These are phyloP conservation scores for Lithophane leautieri DNA, from an alignment of 2,888 invertebrate genomes.

Conservation along the genomic window DNA sequence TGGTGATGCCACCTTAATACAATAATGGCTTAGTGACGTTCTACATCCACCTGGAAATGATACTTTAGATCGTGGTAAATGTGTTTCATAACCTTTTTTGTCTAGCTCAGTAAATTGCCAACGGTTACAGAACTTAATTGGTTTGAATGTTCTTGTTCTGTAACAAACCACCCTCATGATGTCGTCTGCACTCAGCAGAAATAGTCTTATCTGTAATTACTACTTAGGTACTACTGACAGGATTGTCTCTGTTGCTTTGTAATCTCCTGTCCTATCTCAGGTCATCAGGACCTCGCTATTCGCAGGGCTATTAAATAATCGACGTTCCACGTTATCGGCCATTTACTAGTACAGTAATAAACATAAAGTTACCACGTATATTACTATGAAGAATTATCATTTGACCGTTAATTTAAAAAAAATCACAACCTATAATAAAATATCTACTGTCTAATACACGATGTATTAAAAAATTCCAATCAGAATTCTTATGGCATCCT, in stretches of 20 bases:
- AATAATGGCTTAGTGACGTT: background rate
- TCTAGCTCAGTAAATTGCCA: background rate
- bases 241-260: background rate
- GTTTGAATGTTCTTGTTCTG: background rate
- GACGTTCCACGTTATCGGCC: background rate
- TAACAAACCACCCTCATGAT: background rate
- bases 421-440: background rate
- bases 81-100: background rate
- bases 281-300: background rate
- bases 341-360: slow-evolving; percentile 5
- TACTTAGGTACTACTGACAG: background rate
- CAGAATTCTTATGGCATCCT: background rate
- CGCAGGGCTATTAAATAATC: background rate
- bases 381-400: background rate
- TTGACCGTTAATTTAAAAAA: background rate
- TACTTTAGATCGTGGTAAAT: background rate
- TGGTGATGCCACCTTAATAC: too few species aligned
- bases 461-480: background rate
- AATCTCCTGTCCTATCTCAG: slow-evolving; percentile 5
- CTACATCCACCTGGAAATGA: too few species aligned
- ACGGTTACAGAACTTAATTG: background rate
- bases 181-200: background rate
- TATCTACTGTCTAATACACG: background rate
- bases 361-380: background rate
- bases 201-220: slow-evolving; percentile 31